Evolutionary conservation across 2,113 vertebrate genomes (phyloP).

Genomic region (Lathamus discolor): DNA sequence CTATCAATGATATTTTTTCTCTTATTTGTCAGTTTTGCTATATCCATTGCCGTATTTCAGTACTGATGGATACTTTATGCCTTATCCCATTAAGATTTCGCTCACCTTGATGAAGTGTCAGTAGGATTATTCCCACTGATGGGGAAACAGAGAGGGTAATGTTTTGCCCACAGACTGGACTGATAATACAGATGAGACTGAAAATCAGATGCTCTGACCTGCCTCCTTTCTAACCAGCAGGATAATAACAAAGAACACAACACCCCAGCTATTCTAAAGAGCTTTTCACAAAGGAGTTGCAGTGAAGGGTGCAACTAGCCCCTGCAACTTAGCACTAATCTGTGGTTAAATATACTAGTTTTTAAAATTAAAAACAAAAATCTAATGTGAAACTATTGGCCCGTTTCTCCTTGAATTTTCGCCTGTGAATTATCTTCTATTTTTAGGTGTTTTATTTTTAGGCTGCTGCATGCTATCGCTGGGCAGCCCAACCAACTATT

Average conservation of each 20-base stretch:
- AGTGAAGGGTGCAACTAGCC: neutral
- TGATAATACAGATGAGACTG: neutral
- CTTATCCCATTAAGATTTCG: neutral
- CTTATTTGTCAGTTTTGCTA: neutral
- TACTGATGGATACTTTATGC: neutral
- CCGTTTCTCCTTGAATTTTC: conserved; percentile 52
- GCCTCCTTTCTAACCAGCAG: neutral
- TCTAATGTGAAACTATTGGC: neutral
- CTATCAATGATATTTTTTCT: neutral
- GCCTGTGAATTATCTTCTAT: conserved; percentile 56
- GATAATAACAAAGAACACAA: neutral
- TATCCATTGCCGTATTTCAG: neutral
- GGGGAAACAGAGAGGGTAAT: neutral
- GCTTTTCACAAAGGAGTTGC: neutral
- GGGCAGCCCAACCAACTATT: conserved; percentile 26
- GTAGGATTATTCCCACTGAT: neutral
- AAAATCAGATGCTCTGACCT: neutral
- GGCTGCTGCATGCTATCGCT: conserved; percentile 15
- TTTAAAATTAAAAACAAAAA: neutral
- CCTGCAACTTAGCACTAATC: neutral
- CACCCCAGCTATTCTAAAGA: neutral
- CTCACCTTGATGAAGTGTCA: neutral
- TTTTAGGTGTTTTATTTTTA: conserved; percentile 65
- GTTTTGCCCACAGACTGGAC: neutral
- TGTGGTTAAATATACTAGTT: neutral